Percentiles rank a stretch among this genome's conserved stretches.
Evolutionary conservation across 2,797 vertebrate genomes (phyloP).

Genomic region (Dallia pectoralis): DNA sequence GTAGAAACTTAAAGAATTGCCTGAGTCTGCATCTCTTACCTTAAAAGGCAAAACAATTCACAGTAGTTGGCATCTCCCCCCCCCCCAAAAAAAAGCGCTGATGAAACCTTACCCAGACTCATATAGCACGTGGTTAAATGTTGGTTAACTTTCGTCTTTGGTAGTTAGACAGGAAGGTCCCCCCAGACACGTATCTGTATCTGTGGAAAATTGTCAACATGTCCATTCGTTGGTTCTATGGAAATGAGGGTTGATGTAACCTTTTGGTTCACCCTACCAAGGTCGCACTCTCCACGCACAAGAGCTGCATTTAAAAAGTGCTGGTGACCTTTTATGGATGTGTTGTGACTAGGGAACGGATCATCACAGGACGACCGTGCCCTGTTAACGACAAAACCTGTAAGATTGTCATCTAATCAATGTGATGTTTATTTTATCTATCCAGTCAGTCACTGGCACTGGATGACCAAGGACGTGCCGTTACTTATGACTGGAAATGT

Average conservation of each 20-base stretch:
- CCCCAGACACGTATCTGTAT: not conserved
- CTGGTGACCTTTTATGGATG: conserved; percentile 51
- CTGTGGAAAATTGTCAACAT: not conserved
- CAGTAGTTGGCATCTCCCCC: too few relatives aligned
- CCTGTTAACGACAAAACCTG: not conserved
- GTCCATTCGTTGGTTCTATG: not conserved
- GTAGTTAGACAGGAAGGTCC: not conserved
- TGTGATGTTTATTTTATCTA: too few relatives aligned
- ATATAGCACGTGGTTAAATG: conserved; percentile 30
- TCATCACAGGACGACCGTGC: not conserved
- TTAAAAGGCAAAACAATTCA: too few relatives aligned
- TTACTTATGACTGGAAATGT: not conserved
- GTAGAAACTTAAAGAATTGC: too few relatives aligned
- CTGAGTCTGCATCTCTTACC: too few relatives aligned
- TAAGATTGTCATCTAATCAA: not conserved
- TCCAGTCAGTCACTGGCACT: too few relatives aligned
- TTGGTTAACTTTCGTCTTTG: conserved; percentile 7
- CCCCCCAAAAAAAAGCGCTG: too few relatives aligned
- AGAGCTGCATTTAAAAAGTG: conserved; percentile 42
- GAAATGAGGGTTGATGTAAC: conserved; percentile 33
- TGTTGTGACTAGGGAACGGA: conserved; percentile 30
- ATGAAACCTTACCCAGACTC: conserved; percentile 27
- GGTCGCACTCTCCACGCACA: conserved; percentile 27
- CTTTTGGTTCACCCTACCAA: conserved; percentile 33
- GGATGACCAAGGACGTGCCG: not conserved